Evolutionary conservation across 2,797 vertebrate genomes (phyloP), one percentile per base, ranked within the genome.

Genomic region (Characodon lateralis): DNA sequence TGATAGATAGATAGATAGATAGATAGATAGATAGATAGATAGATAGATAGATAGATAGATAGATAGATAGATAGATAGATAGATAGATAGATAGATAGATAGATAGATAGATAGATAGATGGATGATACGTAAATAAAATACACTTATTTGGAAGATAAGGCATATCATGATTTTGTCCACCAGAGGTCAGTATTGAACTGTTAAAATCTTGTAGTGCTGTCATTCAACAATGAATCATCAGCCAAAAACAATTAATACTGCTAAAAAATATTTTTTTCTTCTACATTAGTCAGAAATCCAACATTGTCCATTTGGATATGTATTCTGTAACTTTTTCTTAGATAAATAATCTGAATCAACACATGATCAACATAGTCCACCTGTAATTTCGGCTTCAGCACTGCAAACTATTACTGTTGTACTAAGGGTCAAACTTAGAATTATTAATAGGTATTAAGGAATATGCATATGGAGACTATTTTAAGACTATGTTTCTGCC

Each of bases 171-270:
- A 61, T n/a, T n/a, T 46, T 2, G 22, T 86, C 94, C 96, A 95
- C 92, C 91, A 96, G 96, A 95, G 92, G 94, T 88, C 94, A 81
- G 86, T 92, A 78, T 94, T 94, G 87, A 75, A 88, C 89, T 82
- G 82, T 81, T 84, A 80, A 92, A 92, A 51, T n/a, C 58, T 14
- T 56, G 43, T n/a, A 26, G 41, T 18, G 8, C 50, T 22, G 56
- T 69, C 66, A 78, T 71, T 58, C 6, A 53, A 75, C 59, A 24
- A 1, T 50, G n/a, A 50, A 71, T 46, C 18, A 3, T 69, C 0
- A 0, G 22, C 18, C 16, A 58, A 82, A 66, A 10, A 16, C 50
- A 55, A 24, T 55, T 55, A 55, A 22, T 55, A 55, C 9, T 24
- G 22, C 22, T 55, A 22, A 22, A 18, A 55, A 55, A 41, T 9